Conservation (phyloP, 1,140 invertebrate species). For the Anastatus disparis region DNA sequence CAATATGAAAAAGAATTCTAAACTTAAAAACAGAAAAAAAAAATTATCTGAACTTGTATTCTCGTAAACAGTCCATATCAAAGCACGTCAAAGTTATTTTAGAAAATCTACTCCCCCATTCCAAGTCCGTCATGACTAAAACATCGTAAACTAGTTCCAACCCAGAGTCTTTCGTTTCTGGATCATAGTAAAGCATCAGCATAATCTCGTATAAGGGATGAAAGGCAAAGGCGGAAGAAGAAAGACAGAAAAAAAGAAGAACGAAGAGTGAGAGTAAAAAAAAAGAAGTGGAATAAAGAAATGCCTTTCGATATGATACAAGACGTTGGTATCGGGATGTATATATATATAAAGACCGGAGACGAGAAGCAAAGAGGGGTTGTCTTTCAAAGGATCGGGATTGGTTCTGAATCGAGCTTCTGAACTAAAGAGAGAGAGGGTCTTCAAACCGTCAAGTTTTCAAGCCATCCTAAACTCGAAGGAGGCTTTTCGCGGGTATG, state of each 20-base stretch:
- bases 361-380: slow-evolving; percentile 30
- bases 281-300: slow-evolving; percentile 23
- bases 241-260: neutral
- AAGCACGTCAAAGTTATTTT: slow-evolving; percentile 20
- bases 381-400: slow-evolving; percentile 40
- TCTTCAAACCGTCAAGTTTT: slow-evolving; percentile 33
- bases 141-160: slow-evolving; percentile 35
- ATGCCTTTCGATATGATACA: slow-evolving; percentile 39
- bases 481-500: slow-evolving; percentile 24
- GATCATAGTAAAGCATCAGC: slow-evolving; percentile 39
- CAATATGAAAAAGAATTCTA: too few relatives aligned
- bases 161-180: slow-evolving; percentile 28
- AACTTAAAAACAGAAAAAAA: too few relatives aligned
- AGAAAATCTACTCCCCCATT: neutral
- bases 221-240: slow-evolving; percentile 11
- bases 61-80: neutral
- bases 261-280: neutral
- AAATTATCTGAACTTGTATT: neutral
- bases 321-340: slow-evolving; percentile 19
- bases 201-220: slow-evolving; percentile 37
- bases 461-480: slow-evolving; percentile 26
- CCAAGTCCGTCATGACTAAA: slow-evolving; percentile 36
- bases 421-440: too few relatives aligned
- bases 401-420: slow-evolving; percentile 37
- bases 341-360: slow-evolving; percentile 10